These are phyloP conservation scores for Australoheros facetus DNA, from an alignment of 2,797 vertebrate genomes.

Conservation along the genomic window DNA sequence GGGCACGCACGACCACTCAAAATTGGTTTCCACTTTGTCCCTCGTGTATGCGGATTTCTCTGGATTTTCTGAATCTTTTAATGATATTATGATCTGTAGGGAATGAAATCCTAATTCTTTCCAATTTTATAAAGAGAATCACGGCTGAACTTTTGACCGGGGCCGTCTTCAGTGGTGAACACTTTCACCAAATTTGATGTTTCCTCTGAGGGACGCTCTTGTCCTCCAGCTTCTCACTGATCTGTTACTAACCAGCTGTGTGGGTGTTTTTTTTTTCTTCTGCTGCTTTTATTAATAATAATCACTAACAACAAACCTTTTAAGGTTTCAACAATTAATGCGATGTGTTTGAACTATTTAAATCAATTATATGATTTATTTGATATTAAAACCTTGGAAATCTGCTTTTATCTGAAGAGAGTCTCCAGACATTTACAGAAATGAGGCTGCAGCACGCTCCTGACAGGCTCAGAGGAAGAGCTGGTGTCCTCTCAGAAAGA, in stretches of 20 bases:
- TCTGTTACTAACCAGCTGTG: background rate
- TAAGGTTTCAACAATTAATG: background rate
- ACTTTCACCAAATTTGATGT: background rate
- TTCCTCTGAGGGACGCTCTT: background rate
- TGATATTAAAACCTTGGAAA: background rate
- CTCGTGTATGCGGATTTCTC: background rate
- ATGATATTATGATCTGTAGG: background rate
- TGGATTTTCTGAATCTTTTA: constrained; percentile 7
- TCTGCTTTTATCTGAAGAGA: fast-evolving
- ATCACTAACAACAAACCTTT: background rate
- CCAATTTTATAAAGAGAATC: background rate
- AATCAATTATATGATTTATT: background rate
- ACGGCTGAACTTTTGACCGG: background rate
- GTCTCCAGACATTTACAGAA: background rate
- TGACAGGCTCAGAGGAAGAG: background rate
- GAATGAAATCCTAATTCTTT: background rate
- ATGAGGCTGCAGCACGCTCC: background rate
- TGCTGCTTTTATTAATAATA: background rate
- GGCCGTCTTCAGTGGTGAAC: background rate
- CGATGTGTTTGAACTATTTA: background rate
- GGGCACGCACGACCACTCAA: background rate
- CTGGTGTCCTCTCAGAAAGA: background rate
- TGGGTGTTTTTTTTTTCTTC: background rate
- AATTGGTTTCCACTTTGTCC: background rate
- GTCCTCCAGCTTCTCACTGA: background rate